Percentiles rank a stretch among this genome's conserved stretches.
phyloP scores from a whole-genome alignment of 2,888 invertebrate species.

The Himalopsyche japonica region DNA sequence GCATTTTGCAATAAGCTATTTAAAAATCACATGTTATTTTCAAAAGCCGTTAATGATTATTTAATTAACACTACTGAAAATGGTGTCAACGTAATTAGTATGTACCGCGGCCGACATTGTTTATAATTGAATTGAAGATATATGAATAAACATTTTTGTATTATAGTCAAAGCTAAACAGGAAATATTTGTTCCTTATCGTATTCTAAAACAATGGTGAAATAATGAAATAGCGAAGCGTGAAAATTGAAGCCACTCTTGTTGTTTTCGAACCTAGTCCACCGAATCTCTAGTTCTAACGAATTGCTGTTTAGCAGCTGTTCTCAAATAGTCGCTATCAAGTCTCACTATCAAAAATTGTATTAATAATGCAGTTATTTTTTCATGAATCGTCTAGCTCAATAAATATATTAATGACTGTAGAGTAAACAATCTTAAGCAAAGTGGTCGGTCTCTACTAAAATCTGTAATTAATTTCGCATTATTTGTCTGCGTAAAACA shows the following conservation, averaged over 20 bases:
- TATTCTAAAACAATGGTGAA: slow-evolving; percentile 16
- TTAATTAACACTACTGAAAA: not conserved
- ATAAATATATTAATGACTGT: too few species aligned
- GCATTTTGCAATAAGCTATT: too few species aligned
- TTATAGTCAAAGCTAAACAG: not conserved
- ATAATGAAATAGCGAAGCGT: slow-evolving; percentile 21
- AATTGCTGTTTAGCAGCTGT: not conserved
- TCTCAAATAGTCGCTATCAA: not conserved
- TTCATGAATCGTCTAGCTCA: too few species aligned
- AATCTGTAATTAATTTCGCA: too few species aligned
- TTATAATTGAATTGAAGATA: not conserved
- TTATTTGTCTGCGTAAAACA: too few species aligned
- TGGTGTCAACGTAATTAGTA: not conserved
- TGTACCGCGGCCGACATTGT: not conserved
- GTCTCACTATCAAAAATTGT: too few species aligned
- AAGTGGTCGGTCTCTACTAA: too few species aligned
- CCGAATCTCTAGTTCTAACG: not conserved
- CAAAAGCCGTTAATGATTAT: too few species aligned
- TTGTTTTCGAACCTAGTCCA: not conserved
- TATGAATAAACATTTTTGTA: not conserved
- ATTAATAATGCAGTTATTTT: too few species aligned
- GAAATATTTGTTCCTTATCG: slow-evolving; percentile 30
- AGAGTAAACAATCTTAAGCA: too few species aligned
- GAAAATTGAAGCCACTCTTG: slow-evolving; percentile 11
- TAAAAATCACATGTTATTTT: too few species aligned